phyloP scores from a whole-genome alignment of 2,797 vertebrate genomes.

The Vespertilio murinus region DNA sequence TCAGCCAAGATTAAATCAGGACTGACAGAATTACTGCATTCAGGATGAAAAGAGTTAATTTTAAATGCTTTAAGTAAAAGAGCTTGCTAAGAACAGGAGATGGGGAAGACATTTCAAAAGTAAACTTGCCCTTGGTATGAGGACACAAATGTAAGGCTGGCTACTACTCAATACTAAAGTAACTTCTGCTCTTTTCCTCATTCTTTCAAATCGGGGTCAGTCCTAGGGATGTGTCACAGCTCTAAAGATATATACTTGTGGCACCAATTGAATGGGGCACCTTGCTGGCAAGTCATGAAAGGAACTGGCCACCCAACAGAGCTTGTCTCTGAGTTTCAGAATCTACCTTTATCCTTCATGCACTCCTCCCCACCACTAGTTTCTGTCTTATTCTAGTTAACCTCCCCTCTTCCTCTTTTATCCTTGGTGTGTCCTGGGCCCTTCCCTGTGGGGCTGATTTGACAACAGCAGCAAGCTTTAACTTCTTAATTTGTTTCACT shows the following conservation, averaged over 20 bases:
- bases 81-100: background rate
- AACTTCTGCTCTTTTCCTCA: background rate
- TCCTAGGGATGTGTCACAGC: background rate
- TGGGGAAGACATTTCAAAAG: background rate
- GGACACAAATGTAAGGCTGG: background rate
- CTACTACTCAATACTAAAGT: slow-evolving; percentile 1
- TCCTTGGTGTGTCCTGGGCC: background rate
- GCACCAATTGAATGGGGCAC: background rate
- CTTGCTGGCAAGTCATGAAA: background rate
- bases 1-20: background rate
- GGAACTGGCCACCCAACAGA: background rate
- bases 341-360: background rate
- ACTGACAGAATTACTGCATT: background rate
- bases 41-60: slow-evolving; percentile 11
- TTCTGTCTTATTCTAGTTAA: background rate
- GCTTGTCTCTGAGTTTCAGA: background rate
- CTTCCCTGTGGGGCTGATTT: background rate
- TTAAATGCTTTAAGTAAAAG: slow-evolving; percentile 18
- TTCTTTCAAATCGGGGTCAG: background rate
- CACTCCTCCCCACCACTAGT: background rate
- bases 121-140: background rate
- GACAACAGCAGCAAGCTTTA: slow-evolving; percentile 4
- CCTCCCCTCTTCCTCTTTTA: background rate
- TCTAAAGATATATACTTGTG: background rate
- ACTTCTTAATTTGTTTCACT: slow-evolving; percentile 54